Conservation (phyloP, 2,797 vertebrate genomes). For the Sparus aurata region DNA sequence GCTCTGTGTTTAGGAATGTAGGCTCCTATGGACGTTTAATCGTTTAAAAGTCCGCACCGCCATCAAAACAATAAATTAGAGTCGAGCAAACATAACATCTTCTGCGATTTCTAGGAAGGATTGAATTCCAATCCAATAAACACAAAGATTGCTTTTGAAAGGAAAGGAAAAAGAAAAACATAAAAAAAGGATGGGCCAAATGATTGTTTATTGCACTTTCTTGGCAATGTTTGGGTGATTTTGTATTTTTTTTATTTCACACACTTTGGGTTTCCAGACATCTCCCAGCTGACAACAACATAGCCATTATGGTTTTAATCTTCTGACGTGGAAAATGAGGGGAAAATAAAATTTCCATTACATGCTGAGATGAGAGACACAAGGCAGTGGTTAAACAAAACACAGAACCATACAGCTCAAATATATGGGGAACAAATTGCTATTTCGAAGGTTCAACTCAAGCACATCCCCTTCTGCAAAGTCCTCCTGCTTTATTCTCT, state of each 20-base stretch:
- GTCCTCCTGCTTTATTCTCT: conserved; percentile 36
- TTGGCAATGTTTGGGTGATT: conserved; percentile 11
- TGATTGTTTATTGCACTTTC: conserved; percentile 61
- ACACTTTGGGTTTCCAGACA: conserved; percentile 64
- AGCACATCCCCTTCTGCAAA: conserved; percentile 33
- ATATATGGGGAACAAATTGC: conserved; percentile 48
- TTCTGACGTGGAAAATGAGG: conserved; percentile 72
- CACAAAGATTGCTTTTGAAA: conserved; percentile 68
- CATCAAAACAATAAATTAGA: conserved; percentile 66
- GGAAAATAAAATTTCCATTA: conserved; percentile 70
- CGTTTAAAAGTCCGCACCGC: conserved; percentile 54
- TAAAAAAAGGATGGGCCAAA: conserved; percentile 34
- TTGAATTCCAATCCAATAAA: conserved; percentile 74
- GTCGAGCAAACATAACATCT: conserved; percentile 60
- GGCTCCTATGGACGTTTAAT: conserved; percentile 67
- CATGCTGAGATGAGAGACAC: conserved; percentile 44
- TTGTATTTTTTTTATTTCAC: conserved; percentile 53
- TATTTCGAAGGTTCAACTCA: conserved; percentile 34
- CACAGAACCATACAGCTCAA: conserved; percentile 32
- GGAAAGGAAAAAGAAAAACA: conserved; percentile 21
- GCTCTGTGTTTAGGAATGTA: conserved; percentile 52
- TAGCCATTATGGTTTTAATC: conserved; percentile 72
- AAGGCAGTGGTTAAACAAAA: conserved; percentile 62
- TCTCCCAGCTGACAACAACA: conserved; percentile 64
- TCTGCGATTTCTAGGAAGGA: conserved; percentile 57